phyloP scores from a whole-genome alignment of 1,140 invertebrate species.

The Drosophila bifasciata region DNA sequence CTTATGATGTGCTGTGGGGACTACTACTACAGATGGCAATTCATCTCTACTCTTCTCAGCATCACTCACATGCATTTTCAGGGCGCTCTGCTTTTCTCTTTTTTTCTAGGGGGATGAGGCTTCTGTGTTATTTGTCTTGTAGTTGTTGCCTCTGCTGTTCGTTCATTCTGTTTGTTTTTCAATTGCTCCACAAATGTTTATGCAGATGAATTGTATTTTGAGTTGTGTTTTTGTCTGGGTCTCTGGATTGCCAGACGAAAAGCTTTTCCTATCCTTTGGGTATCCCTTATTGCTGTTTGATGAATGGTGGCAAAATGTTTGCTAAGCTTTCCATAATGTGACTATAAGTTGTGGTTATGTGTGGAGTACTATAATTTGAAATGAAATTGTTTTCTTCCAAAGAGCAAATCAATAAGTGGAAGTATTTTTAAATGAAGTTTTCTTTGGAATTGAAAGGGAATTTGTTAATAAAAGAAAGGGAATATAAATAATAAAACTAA shows the following conservation, averaged over 20 bases:
- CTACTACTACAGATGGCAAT: constrained; percentile 16
- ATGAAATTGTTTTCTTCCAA: background rate
- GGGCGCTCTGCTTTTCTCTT: constrained; percentile 17
- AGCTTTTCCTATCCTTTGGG: constrained; percentile 15
- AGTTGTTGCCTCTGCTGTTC: constrained; percentile 44
- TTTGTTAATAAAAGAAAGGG: too few species aligned
- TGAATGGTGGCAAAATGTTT: constrained; percentile 63
- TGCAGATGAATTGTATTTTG: constrained; percentile 81
- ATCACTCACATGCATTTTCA: constrained; percentile 52
- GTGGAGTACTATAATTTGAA: background rate
- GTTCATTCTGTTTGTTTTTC: constrained; percentile 65
- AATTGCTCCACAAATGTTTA: constrained; percentile 80
- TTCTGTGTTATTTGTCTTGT: constrained; percentile 46
- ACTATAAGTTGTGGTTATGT: constrained; percentile 40
- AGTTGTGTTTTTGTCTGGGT: constrained; percentile 67
- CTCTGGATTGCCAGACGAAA: constrained; percentile 12
- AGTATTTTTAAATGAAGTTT: too few species aligned
- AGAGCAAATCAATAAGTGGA: background rate
- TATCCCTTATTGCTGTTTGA: constrained; percentile 50
- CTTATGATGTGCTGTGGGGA: background rate
- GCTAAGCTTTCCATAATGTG: constrained; percentile 62
- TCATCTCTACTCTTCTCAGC: constrained; percentile 36
- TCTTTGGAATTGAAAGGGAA: too few species aligned
- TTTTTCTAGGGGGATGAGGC: constrained; percentile 13
- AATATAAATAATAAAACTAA: too few species aligned